These are phyloP conservation scores for Okapia johnstoni DNA, from an alignment of 2,113 vertebrate genomes.

Conservation along the genomic window DNA sequence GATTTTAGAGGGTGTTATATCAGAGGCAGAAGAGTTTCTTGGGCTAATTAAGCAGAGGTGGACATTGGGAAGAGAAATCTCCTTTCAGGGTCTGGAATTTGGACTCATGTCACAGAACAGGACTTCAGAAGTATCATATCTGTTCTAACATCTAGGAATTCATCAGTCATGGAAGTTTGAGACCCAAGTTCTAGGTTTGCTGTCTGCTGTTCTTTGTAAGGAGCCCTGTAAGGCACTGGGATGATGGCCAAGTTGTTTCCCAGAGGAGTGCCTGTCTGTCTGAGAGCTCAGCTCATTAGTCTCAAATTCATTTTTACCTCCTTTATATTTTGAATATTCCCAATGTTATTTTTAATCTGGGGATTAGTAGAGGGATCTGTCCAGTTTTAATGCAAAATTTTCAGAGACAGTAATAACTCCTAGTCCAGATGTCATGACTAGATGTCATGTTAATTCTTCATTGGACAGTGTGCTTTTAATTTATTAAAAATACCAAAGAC, in stretches of 20 bases:
- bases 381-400: background rate
- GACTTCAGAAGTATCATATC: background rate
- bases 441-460: slow-evolving; percentile 19
- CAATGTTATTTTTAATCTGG: slow-evolving; percentile 12
- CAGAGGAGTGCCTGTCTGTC: background rate
- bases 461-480: background rate
- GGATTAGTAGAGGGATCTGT: background rate
- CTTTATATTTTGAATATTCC: background rate
- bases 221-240: background rate
- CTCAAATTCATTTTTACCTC: background rate
- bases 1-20: too few relatives aligned
- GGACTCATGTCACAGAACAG: background rate
- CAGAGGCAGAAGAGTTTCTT: background rate
- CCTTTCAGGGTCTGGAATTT: background rate
- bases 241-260: background rate
- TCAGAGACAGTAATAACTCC: background rate
- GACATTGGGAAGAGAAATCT: background rate
- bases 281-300: background rate
- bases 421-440: background rate
- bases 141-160: background rate
- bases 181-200: background rate
- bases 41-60: background rate
- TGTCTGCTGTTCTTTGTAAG: background rate
- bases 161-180: background rate
- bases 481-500: background rate